These are phyloP conservation scores for Dioctria linearis DNA, from an alignment of 2,888 invertebrate species.

Conservation along the genomic window DNA sequence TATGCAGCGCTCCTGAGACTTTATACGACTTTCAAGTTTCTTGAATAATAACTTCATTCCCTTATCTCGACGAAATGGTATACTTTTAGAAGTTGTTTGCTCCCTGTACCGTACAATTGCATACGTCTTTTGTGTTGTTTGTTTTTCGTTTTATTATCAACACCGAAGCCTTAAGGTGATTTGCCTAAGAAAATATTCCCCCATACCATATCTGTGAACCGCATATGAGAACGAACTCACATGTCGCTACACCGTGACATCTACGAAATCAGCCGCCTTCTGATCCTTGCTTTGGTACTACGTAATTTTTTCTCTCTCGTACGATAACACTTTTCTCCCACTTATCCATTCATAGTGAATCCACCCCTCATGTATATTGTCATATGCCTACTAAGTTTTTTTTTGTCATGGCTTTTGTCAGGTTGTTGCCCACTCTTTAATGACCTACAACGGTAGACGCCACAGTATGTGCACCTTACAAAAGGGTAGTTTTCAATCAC, in stretches of 20 bases:
- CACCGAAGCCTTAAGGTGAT: background rate
- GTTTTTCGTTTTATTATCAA: slow-evolving; percentile 39
- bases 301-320: background rate
- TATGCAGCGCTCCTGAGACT: slow-evolving; percentile 19
- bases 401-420: background rate
- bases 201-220: background rate
- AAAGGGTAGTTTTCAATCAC: slow-evolving; percentile 3
- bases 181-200: background rate
- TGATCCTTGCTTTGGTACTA: background rate
- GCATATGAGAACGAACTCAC: background rate
- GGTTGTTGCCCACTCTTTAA: slow-evolving; percentile 2
- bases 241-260: background rate
- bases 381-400: background rate
- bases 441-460: slow-evolving; percentile 11
- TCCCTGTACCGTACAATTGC: background rate
- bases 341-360: background rate
- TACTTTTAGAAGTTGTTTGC: slow-evolving; percentile 48
- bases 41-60: slow-evolving; percentile 38
- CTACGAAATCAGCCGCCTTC: background rate
- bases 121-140: slow-evolving; percentile 13
- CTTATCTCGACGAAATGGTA: slow-evolving; percentile 41
- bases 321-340: background rate
- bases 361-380: background rate
- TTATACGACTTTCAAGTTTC: slow-evolving; percentile 41
- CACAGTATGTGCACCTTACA: background rate